Conservation (phyloP, 1,140 invertebrate species). For the Drosophila pandora region DNA sequence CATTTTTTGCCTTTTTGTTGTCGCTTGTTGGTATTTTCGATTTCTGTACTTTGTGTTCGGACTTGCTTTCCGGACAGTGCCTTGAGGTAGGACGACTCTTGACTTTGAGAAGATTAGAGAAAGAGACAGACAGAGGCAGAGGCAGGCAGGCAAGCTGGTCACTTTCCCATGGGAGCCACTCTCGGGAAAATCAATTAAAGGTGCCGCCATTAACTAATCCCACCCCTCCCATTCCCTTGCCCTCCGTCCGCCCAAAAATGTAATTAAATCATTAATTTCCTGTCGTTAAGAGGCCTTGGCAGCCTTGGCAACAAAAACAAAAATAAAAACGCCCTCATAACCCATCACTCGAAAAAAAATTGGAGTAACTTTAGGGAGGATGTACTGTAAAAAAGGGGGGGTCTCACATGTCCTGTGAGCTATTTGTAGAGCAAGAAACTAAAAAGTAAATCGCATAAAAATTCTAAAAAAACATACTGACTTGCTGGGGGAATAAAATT, state of each 20-base stretch:
- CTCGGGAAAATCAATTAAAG: slow-evolving; percentile 65
- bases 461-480: slow-evolving; percentile 55
- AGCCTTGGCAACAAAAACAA: slow-evolving; percentile 38
- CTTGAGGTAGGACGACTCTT: slow-evolving; percentile 49
- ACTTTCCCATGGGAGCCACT: slow-evolving; percentile 56
- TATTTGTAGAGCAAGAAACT: slow-evolving; percentile 55
- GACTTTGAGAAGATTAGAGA: slow-evolving; percentile 9
- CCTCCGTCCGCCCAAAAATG: slow-evolving; percentile 26
- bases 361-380: background rate
- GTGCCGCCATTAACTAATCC: slow-evolving; percentile 40
- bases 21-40: slow-evolving; percentile 11
- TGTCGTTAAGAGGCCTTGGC: slow-evolving; percentile 52
- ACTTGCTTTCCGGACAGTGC: slow-evolving; percentile 10
- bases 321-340: slow-evolving; percentile 14
- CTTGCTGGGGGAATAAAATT: slow-evolving; percentile 49
- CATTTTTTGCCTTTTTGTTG: slow-evolving; percentile 44
- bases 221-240: background rate
- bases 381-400: background rate
- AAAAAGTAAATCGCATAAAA: slow-evolving; percentile 61
- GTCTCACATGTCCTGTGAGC: too few relatives aligned
- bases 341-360: background rate
- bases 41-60: slow-evolving; percentile 7
- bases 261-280: slow-evolving; percentile 79
- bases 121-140: too few relatives aligned
- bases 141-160: slow-evolving; percentile 3